Conservation (phyloP, 2,888 invertebrate genomes). For the Parnassius apollo region DNA sequence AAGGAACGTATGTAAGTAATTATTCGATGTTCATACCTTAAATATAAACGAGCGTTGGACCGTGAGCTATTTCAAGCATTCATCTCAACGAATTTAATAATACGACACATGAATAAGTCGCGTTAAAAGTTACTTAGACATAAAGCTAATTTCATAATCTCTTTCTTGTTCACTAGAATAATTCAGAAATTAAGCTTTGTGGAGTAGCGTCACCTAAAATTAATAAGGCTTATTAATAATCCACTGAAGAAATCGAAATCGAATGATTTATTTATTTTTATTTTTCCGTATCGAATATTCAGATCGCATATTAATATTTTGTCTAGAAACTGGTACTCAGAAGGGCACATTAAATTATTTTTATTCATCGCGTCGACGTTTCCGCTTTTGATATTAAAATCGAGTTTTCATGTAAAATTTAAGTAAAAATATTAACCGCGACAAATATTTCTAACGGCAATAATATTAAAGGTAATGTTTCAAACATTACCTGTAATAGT, state of each 20-base stretch:
- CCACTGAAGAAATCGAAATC: no score
- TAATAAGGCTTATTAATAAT: no score
- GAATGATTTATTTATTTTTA: no score
- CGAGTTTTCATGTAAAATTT: slow-evolving; percentile 11
- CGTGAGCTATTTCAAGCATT: slow-evolving; percentile 34
- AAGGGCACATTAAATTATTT: slow-evolving; percentile 1
- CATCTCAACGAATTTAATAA: slow-evolving; percentile 67
- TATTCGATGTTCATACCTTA: slow-evolving; percentile 70
- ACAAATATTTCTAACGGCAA: slow-evolving; percentile 21
- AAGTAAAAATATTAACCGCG: slow-evolving; percentile 13
- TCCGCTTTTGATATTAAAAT: slow-evolving; percentile 2
- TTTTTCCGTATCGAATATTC: no score
- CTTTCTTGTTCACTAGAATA: slow-evolving; percentile 27
- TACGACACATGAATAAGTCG: slow-evolving; percentile 52
- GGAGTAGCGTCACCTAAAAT: no score
- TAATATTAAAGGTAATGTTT: slow-evolving; percentile 7
- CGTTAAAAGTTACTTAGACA: slow-evolving; percentile 63
- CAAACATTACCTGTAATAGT: not conserved
- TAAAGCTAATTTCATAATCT: slow-evolving; percentile 59
- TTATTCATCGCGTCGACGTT: slow-evolving; percentile 1
- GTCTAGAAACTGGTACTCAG: no score
- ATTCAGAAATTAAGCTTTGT: not conserved
- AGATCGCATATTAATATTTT: no score
- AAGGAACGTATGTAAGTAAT: slow-evolving; percentile 64
- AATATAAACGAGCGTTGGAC: slow-evolving; percentile 61